A percentile compares a stretch with the other conserved stretches of the same genome.
phyloP scores from a whole-genome alignment of 2,797 vertebrate genomes.

The Cossypha caffra region DNA sequence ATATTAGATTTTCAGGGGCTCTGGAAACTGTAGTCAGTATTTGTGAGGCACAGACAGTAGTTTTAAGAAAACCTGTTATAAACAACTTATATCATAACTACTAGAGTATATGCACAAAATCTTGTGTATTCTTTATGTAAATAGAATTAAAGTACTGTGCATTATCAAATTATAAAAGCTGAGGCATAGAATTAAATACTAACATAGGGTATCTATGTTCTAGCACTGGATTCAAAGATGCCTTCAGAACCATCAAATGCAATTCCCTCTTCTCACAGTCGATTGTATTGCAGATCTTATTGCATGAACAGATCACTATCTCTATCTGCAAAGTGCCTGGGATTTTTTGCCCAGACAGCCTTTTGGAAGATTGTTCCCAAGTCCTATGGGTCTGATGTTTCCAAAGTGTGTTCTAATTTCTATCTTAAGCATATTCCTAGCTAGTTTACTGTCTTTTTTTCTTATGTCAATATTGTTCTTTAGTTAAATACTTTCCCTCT shows the following conservation, averaged over 20 bases:
- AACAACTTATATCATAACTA: not conserved
- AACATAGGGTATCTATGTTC: not conserved
- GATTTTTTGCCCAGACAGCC: not conserved
- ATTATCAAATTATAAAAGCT: not conserved
- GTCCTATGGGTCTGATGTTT: not conserved
- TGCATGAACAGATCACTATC: not conserved
- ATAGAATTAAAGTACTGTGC: not conserved
- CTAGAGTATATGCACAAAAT: not conserved
- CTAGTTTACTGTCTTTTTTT: conserved; percentile 16
- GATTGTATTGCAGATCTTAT: not conserved
- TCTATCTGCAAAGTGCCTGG: not conserved
- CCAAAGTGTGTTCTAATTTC: conserved; percentile 6
- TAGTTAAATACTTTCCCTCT: conserved; percentile 22
- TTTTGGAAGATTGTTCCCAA: not conserved
- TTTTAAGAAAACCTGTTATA: not conserved
- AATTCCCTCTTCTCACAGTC: not conserved
- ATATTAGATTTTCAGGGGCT: not conserved
- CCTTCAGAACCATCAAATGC: not conserved
- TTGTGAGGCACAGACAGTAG: not conserved
- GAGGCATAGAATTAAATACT: not conserved
- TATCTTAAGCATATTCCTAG: not conserved
- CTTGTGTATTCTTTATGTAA: not conserved
- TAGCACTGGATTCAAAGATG: not conserved
- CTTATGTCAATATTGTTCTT: conserved; percentile 36
- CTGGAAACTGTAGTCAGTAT: not conserved